These are phyloP conservation scores for Cistogaster globosa DNA, from an alignment of 2,888 invertebrate species.

Conservation along the genomic window DNA sequence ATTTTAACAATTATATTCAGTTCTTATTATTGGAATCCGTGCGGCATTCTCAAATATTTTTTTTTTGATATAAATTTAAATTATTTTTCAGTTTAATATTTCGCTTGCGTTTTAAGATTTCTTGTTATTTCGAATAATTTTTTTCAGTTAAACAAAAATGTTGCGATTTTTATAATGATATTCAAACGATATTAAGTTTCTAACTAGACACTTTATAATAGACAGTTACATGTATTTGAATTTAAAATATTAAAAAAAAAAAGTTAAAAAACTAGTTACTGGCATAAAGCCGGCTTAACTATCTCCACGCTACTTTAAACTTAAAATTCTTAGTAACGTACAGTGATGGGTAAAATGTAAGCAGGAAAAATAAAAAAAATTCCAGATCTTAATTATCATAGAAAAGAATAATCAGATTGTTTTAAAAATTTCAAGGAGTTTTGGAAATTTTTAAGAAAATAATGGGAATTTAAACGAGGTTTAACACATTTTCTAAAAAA, in stretches of 20 bases:
- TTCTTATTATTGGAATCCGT: too few species aligned
- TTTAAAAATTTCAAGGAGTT: too few species aligned
- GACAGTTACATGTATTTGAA: slow-evolving; percentile 62
- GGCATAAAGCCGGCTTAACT: slow-evolving; percentile 63
- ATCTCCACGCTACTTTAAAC: slow-evolving; percentile 19
- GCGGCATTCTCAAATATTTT: too few species aligned
- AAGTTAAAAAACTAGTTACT: slow-evolving; percentile 52
- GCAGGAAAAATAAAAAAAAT: not conserved
- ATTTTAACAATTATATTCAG: too few species aligned
- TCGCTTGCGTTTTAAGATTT: slow-evolving; percentile 6
- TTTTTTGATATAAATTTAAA: too few species aligned
- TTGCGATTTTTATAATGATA: slow-evolving; percentile 21
- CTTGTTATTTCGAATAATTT: slow-evolving; percentile 5
- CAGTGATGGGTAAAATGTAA: slow-evolving; percentile 37
- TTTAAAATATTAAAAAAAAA: slow-evolving; percentile 9
- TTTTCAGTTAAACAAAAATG: not conserved
- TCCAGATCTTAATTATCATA: too few species aligned
- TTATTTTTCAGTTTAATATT: not conserved
- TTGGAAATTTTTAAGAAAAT: too few species aligned
- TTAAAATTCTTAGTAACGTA: not conserved
- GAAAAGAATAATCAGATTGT: too few species aligned
- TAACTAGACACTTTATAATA: slow-evolving; percentile 56
- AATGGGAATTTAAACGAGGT: too few species aligned
- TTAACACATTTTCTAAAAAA: too few species aligned
- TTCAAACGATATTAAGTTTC: slow-evolving; percentile 64